phyloP scores from a whole-genome alignment of 2,888 invertebrate species.

The Carpatolechia fugitivella region DNA sequence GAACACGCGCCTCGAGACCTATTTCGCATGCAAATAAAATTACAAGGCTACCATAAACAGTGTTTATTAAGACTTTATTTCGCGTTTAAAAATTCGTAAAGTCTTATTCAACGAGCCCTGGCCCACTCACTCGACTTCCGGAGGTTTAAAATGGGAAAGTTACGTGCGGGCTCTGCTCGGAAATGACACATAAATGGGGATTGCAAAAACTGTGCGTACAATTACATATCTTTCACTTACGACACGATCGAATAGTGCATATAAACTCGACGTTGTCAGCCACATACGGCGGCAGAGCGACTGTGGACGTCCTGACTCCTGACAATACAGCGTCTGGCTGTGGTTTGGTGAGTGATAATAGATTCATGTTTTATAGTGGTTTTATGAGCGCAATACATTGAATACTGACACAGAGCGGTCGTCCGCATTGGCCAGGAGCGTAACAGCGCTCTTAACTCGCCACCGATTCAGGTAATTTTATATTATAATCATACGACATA shows the following conservation, averaged over 20 bases:
- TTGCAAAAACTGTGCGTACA: conserved; percentile 54
- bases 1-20: conserved; percentile 66
- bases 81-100: conserved; percentile 72
- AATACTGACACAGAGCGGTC: too few relatives aligned
- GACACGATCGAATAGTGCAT: conserved; percentile 63
- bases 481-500: conserved; percentile 34
- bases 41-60: conserved; percentile 70
- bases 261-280: too few relatives aligned
- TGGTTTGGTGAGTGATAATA: too few relatives aligned
- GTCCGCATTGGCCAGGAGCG: not conserved
- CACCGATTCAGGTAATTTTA: conserved; percentile 31
- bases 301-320: too few relatives aligned
- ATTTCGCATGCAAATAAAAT: conserved; percentile 72
- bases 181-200: conserved; percentile 71
- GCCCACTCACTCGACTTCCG: conserved; percentile 56
- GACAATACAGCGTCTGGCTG: too few relatives aligned
- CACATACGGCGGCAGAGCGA: too few relatives aligned
- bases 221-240: conserved; percentile 56
- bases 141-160: conserved; percentile 71
- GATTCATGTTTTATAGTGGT: too few relatives aligned
- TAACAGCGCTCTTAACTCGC: not conserved
- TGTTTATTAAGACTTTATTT: conserved; percentile 74
- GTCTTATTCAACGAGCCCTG: conserved; percentile 61
- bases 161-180: conserved; percentile 54
- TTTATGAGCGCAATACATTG: too few relatives aligned